Evolutionary conservation across 2,797 vertebrate genomes (phyloP).

Genomic region (Lepidocolaptes lacrymiger): DNA sequence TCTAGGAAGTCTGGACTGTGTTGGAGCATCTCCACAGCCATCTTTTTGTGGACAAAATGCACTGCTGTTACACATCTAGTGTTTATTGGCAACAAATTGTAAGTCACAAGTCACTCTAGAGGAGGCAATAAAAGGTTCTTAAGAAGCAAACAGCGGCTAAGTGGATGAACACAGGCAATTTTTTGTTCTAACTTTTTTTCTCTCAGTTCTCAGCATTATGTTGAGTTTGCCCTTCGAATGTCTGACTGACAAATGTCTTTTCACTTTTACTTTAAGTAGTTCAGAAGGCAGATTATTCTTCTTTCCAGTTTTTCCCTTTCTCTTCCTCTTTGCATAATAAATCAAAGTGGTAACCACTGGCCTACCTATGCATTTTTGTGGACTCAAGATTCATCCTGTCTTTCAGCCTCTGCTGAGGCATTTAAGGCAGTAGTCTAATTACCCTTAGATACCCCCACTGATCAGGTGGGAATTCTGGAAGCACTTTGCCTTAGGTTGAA

Average conservation of each 20-base stretch:
- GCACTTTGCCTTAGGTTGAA: background rate
- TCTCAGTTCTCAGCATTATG: background rate
- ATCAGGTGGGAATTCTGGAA: background rate
- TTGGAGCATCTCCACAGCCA: background rate
- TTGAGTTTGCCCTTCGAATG: background rate
- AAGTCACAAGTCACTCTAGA: background rate
- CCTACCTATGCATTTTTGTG: background rate
- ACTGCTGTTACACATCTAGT: background rate
- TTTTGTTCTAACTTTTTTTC: background rate
- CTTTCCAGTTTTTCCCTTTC: conserved; percentile 11
- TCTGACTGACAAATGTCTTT: background rate
- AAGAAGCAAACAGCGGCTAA: background rate
- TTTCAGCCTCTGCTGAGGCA: background rate
- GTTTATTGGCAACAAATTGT: background rate
- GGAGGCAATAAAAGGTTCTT: background rate
- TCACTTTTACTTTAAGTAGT: background rate
- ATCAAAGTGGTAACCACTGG: background rate
- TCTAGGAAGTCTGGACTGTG: background rate
- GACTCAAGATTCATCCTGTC: background rate
- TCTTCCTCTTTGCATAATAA: background rate
- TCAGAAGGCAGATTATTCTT: background rate
- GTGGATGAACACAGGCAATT: background rate
- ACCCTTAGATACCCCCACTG: background rate
- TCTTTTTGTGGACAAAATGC: background rate
- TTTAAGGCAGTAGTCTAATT: background rate